These are phyloP conservation scores for Gastracanthus pulcherrimus DNA, from an alignment of 2,888 invertebrate genomes.

Conservation along the genomic window DNA sequence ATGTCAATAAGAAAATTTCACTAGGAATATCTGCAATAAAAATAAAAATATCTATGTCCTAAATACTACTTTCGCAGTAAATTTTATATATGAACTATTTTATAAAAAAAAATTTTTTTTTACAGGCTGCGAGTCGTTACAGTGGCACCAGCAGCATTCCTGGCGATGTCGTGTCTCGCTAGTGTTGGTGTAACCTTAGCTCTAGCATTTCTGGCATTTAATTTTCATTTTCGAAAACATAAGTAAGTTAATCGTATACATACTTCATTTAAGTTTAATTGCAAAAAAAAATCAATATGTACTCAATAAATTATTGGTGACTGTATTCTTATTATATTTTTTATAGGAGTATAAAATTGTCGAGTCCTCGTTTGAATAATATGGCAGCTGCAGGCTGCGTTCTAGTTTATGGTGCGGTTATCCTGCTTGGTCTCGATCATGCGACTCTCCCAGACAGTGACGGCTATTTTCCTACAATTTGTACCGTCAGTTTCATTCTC, in stretches of 20 bases:
- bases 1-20: too few relatives aligned
- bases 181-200: slow-evolving; percentile 87
- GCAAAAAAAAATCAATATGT: not conserved
- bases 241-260: slow-evolving; percentile 85
- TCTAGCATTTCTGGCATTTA: slow-evolving; percentile 88
- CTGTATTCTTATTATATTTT: not conserved
- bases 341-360: slow-evolving; percentile 91
- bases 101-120: not conserved
- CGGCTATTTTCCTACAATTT: slow-evolving; percentile 88
- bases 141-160: slow-evolving; percentile 87
- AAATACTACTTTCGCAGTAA: too few relatives aligned
- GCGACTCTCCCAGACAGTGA: slow-evolving; percentile 85
- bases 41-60: too few relatives aligned
- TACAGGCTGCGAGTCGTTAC: slow-evolving; percentile 85
- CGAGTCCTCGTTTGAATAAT: slow-evolving; percentile 94
- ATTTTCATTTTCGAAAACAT: slow-evolving; percentile 89
- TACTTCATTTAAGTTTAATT: not conserved
- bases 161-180: slow-evolving; percentile 86
- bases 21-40: too few relatives aligned
- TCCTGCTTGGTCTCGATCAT: slow-evolving; percentile 90
- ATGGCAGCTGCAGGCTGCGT: slow-evolving; percentile 94
- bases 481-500: slow-evolving; percentile 84
- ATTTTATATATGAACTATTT: too few relatives aligned
- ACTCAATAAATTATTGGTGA: not conserved
- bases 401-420: slow-evolving; percentile 92